phyloP scores from a whole-genome alignment of 2,888 invertebrate species.

The Dolichopus griseipennis region DNA sequence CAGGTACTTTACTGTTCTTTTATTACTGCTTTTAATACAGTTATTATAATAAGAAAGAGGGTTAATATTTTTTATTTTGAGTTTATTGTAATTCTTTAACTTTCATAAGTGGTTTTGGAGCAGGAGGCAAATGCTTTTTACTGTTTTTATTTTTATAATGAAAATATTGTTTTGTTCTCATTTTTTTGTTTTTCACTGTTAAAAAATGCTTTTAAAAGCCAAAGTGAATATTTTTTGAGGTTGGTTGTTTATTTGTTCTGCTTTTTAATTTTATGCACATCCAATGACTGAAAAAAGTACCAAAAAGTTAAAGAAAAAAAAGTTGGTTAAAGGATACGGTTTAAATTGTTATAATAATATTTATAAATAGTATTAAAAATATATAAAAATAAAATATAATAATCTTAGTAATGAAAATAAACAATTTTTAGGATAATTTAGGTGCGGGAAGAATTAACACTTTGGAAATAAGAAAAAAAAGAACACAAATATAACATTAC shows the following conservation, averaged over 20 bases:
- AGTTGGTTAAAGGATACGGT: not conserved
- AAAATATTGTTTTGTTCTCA: not conserved
- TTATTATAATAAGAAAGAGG: too few relatives aligned
- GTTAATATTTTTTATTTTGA: too few relatives aligned
- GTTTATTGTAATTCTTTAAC: too few relatives aligned
- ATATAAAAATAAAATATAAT: not conserved
- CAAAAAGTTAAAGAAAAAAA: not conserved
- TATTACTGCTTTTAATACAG: too few relatives aligned
- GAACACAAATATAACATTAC: not conserved
- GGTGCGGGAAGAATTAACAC: not conserved
- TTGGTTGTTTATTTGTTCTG: not conserved
- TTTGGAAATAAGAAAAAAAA: not conserved
- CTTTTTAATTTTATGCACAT: not conserved
- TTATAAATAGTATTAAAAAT: not conserved
- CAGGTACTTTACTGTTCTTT: too few relatives aligned
- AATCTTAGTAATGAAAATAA: not conserved
- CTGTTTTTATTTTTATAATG: not conserved
- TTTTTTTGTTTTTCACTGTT: not conserved
- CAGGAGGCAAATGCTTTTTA: too few relatives aligned
- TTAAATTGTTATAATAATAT: not conserved
- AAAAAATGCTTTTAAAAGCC: not conserved
- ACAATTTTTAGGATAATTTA: conserved; percentile 5
- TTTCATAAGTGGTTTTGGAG: too few relatives aligned
- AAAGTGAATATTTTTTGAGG: not conserved
- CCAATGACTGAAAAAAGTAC: not conserved